Percentiles rank a stretch among this genome's conserved stretches.
Evolutionary conservation across 2,888 invertebrate species (phyloP).

Genomic region (Kryphioiulus occultus): DNA sequence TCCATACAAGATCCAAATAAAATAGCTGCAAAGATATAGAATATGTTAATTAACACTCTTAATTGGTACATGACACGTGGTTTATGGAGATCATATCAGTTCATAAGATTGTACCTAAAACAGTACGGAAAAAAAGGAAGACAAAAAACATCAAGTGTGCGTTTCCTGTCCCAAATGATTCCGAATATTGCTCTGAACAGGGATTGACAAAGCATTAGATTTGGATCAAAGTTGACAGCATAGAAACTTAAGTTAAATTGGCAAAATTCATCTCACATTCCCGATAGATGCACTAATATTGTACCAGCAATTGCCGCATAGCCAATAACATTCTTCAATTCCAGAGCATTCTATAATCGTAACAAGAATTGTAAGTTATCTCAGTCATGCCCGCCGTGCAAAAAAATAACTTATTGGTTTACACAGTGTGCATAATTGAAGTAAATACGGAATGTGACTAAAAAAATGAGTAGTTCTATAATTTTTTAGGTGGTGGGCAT

Average conservation of each 20-base stretch:
- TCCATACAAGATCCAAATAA: constrained; percentile 45
- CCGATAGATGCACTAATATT: constrained; percentile 38
- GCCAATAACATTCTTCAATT: constrained; percentile 42
- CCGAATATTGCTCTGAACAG: constrained; percentile 46
- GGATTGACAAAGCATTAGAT: neutral
- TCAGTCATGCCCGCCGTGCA: too few species aligned
- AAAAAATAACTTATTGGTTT: too few species aligned
- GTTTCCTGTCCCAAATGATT: constrained; percentile 39
- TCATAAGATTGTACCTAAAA: constrained; percentile 9
- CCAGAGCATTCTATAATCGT: neutral
- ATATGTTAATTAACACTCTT: neutral
- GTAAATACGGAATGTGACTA: too few species aligned
- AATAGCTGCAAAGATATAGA: constrained; percentile 18
- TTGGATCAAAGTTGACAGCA: neutral
- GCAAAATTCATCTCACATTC: constrained; percentile 13
- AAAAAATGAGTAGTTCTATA: too few species aligned
- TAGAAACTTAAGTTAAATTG: neutral
- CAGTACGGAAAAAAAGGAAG: constrained; percentile 47
- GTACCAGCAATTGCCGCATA: constrained; percentile 41
- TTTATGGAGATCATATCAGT: neutral
- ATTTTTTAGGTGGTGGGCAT: too few species aligned
- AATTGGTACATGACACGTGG: too few species aligned
- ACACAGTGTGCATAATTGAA: too few species aligned
- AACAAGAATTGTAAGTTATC: too few species aligned
- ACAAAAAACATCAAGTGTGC: constrained; percentile 41